Conservation (phyloP, 2,113 vertebrate species). For the Notothenia rossii region DNA sequence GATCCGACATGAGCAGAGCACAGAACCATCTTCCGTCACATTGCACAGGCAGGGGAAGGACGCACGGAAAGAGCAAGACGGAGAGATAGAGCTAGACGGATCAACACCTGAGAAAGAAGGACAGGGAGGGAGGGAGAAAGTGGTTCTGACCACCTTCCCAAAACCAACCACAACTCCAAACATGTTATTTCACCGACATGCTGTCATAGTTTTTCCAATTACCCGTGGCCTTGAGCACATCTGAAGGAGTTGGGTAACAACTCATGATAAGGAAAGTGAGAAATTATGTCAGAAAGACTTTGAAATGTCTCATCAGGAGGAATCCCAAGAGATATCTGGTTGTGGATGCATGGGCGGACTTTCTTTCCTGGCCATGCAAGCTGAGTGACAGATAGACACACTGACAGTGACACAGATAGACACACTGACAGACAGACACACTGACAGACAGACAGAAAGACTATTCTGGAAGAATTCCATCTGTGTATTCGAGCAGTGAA, state of each 20-base stretch:
- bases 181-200: slow-evolving; percentile 50
- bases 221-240: slow-evolving; percentile 46
- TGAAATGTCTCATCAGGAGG: slow-evolving; percentile 63
- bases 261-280: slow-evolving; percentile 52
- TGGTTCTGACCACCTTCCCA: slow-evolving; percentile 31
- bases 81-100: slow-evolving; percentile 31
- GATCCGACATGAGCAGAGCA: slow-evolving; percentile 69
- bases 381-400: slow-evolving; percentile 11
- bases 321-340: slow-evolving; percentile 46
- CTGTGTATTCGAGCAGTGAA: slow-evolving; percentile 61
- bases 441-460: slow-evolving; percentile 22
- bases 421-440: slow-evolving; percentile 40
- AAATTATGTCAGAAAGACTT: slow-evolving; percentile 65
- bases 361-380: slow-evolving; percentile 29
- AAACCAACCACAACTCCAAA: slow-evolving; percentile 43
- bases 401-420: not conserved
- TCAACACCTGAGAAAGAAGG: slow-evolving; percentile 36
- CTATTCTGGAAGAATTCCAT: slow-evolving; percentile 49
- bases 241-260: slow-evolving; percentile 42
- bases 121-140: not conserved
- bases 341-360: slow-evolving; percentile 25
- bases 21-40: slow-evolving; percentile 68
- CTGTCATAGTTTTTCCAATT: slow-evolving; percentile 54
- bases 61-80: slow-evolving; percentile 37
- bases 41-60: slow-evolving; percentile 61